phyloP scores from a whole-genome alignment of 53 echinoderm and acorn worm genomes.

The Glandiceps talaboti region DNA sequence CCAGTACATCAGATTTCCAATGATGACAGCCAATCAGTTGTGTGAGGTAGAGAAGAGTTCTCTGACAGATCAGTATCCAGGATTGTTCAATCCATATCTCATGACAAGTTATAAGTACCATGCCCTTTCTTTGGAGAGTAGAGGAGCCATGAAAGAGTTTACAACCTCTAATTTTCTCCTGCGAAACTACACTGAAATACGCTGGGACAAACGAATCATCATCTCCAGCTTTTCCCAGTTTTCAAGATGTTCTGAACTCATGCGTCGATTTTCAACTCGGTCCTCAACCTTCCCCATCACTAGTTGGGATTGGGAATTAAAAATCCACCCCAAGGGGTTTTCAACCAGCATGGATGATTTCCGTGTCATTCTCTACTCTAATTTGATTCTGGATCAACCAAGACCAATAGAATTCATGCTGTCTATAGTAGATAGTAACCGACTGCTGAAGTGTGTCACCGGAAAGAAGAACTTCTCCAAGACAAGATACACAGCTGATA shows the following conservation, averaged over 20 bases:
- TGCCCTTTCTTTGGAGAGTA: slow-evolving; percentile 52
- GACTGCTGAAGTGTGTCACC: slow-evolving; percentile 51
- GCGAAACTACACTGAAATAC: slow-evolving; percentile 86
- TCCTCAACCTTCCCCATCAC: slow-evolving; percentile 90
- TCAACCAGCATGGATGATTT: slow-evolving; percentile 91
- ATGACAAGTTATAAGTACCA: slow-evolving; percentile 87
- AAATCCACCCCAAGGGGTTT: slow-evolving; percentile 94
- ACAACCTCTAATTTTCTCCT: slow-evolving; percentile 45
- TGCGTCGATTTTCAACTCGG: slow-evolving; percentile 85
- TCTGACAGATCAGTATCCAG: slow-evolving; percentile 50
- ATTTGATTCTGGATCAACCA: slow-evolving; percentile 87
- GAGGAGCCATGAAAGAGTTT: slow-evolving; percentile 52
- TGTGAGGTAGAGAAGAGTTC: slow-evolving; percentile 55
- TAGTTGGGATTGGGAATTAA: slow-evolving; percentile 98
- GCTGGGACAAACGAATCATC: slow-evolving; percentile 94
- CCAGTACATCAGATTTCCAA: slow-evolving; percentile 71
- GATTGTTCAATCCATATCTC: slow-evolving; percentile 46
- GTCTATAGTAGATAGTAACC: slow-evolving; percentile 66
- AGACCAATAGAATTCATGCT: slow-evolving; percentile 92
- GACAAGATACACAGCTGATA: slow-evolving; percentile 72
- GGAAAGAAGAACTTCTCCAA: slow-evolving; percentile 97
- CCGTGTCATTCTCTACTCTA: slow-evolving; percentile 85
- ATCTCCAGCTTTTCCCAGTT: slow-evolving; percentile 73
- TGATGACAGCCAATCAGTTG: slow-evolving; percentile 91
- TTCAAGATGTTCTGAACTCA: slow-evolving; percentile 61